Evolutionary conservation across 2,113 vertebrate species (phyloP), one percentile per base, ranked within the genome.

Genomic region (Pungitius pungitius): DNA sequence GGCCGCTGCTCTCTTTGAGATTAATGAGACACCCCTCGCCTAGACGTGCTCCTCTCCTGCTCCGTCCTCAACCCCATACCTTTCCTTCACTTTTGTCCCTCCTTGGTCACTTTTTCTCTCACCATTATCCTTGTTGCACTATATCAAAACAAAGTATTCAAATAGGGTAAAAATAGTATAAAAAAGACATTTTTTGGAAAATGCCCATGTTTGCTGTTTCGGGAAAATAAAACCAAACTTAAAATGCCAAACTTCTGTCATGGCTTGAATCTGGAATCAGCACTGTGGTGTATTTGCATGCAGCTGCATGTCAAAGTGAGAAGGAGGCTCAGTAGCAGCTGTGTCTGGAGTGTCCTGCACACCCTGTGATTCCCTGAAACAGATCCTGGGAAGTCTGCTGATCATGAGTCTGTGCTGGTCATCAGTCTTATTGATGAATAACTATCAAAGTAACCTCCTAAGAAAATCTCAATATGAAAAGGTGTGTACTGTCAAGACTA

Each of bases 1-100:
- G 76, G 75, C 47, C 3, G 12, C 76, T 55, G 82, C 63, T 40
- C 69, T 70, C 66, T 64, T 78, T 65, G 78, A 87, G 87, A 91
- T 89, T 88, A 89, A 89, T 89, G 89, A 89, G 81, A 82, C 84
- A 84, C 80, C 78, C 63, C 65, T 87, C 85, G 83, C 75, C 75
- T 78, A 57, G 68, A 74, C 81, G 77, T 47, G 3, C 78, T 70
- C 74, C 58, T 65, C 56, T 57, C 51, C 59, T 37, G 18, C 8
- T 54, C 43, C 63, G 35, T 61, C 73, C 80, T 75, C 64, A n/a
- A 20, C 13, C 27, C 14, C 54, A 30, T 47, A 39, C 27, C 51
- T 75, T 33, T 20, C 3, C 66, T 47, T 56, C 37, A 40, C 65
- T 56, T 27, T 62, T 1, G 1, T 26, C 51, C 61, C 37, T 26